These are phyloP conservation scores for Melieria omissa DNA, from an alignment of 2,888 invertebrate genomes.

Conservation along the genomic window DNA sequence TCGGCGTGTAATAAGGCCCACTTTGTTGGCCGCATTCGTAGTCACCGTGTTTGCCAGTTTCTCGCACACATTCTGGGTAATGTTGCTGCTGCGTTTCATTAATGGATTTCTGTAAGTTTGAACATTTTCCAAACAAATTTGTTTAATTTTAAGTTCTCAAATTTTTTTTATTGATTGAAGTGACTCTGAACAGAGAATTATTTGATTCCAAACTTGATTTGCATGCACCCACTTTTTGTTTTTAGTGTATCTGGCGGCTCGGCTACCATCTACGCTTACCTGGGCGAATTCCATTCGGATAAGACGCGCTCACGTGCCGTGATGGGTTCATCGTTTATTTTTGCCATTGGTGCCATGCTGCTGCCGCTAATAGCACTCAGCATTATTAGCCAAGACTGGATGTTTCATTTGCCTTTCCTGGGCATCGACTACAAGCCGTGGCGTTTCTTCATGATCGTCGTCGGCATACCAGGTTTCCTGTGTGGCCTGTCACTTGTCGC, in stretches of 20 bases:
- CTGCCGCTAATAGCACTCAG: conserved; percentile 59
- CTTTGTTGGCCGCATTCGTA: conserved; percentile 67
- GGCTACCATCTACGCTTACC: conserved; percentile 69
- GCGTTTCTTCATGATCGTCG: conserved; percentile 60
- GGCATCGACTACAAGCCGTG: conserved; percentile 59
- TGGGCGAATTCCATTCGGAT: conserved; percentile 69
- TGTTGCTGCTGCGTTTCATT: conserved; percentile 68
- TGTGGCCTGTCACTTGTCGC: conserved; percentile 52
- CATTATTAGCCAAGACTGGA: conserved; percentile 60
- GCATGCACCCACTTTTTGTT: conserved; percentile 1
- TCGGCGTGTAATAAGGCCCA: conserved; percentile 66
- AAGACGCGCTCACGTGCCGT: conserved; percentile 66
- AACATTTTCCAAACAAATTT: background rate
- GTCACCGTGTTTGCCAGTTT: conserved; percentile 68
- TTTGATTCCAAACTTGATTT: background rate
- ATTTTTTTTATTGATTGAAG: too few relatives aligned
- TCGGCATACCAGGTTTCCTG: conserved; percentile 58
- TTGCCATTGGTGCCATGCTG: conserved; percentile 56
- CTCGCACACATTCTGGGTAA: conserved; percentile 67
- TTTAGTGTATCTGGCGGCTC: conserved; percentile 66
- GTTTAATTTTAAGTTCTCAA: background rate
- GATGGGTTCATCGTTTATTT: conserved; percentile 59
- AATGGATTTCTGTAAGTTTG: conserved; percentile 69
- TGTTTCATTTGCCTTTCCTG: conserved; percentile 50
- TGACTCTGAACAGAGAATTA: too few relatives aligned